These are phyloP conservation scores for Vireo griseus DNA, from an alignment of 2,797 vertebrate genomes.

Conservation along the genomic window DNA sequence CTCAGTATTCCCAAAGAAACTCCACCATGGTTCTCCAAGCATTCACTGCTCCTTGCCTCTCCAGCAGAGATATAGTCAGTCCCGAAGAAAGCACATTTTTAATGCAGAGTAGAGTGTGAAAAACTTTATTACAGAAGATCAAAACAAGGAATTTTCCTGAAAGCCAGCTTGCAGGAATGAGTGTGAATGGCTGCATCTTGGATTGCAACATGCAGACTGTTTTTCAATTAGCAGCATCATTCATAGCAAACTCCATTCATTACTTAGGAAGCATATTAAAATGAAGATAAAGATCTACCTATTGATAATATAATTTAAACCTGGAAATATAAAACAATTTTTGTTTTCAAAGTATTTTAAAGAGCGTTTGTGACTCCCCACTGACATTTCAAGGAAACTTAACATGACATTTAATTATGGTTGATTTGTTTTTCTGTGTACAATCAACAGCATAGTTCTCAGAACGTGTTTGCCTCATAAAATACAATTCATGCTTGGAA, in stretches of 20 bases:
- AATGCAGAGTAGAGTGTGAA: not conserved
- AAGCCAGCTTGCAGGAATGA: not conserved
- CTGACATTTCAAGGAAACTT: slow-evolving; percentile 23
- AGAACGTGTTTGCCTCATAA: not conserved
- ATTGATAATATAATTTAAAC: not conserved
- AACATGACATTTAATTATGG: slow-evolving; percentile 49
- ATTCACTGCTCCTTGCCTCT: not conserved
- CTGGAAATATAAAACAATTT: not conserved
- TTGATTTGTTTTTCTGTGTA: slow-evolving; percentile 35
- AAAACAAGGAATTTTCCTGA: not conserved
- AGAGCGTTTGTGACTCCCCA: not conserved
- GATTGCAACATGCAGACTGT: not conserved
- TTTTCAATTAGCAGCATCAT: not conserved
- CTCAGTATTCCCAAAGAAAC: not conserved
- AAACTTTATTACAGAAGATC: not conserved
- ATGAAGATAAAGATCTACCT: not conserved
- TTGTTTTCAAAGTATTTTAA: slow-evolving; percentile 20
- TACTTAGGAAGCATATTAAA: not conserved
- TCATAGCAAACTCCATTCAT: not conserved
- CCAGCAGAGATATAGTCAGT: not conserved
- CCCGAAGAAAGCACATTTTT: not conserved
- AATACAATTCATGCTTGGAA: not conserved
- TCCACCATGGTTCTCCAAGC: fast-evolving
- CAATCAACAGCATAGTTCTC: slow-evolving; percentile 32
- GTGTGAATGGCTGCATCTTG: not conserved